phyloP scores from a whole-genome alignment of 1,140 invertebrate species.

The Hydropsyche tenuis region DNA sequence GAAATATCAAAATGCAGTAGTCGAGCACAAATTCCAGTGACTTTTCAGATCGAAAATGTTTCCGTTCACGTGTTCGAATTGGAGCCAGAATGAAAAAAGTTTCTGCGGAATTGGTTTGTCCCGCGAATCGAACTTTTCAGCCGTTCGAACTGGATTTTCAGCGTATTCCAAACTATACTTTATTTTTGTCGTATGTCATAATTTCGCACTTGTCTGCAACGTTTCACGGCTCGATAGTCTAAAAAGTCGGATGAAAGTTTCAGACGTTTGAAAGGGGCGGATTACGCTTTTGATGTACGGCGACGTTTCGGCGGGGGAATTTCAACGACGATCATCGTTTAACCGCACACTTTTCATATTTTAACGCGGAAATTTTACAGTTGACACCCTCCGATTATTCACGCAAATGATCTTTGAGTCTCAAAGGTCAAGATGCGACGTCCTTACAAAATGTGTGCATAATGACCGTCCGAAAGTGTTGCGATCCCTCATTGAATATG shows the following conservation, averaged over 20 bases:
- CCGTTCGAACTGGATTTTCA: background rate
- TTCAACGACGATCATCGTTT: too few relatives aligned
- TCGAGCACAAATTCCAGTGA: too few relatives aligned
- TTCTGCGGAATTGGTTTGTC: conserved; percentile 4
- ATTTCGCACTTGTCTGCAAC: conserved; percentile 11
- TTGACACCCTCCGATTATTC: too few relatives aligned
- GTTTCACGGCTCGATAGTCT: background rate
- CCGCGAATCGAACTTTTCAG: conserved; percentile 7
- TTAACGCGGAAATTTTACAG: too few relatives aligned
- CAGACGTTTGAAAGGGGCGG: background rate
- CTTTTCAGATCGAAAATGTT: too few relatives aligned
- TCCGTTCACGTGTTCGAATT: too few relatives aligned
- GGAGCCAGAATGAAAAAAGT: conserved; percentile 17
- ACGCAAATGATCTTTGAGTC: too few relatives aligned
- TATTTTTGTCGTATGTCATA: conserved; percentile 3
- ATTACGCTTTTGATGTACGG: background rate
- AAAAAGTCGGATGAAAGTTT: background rate
- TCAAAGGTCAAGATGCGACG: background rate
- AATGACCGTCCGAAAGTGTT: conserved; percentile 6
- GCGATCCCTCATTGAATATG: conserved; percentile 18
- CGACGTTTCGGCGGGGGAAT: too few relatives aligned
- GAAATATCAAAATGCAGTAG: too few relatives aligned
- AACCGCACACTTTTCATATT: too few relatives aligned
- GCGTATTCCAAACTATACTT: background rate
- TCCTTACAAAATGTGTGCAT: conserved; percentile 15